phyloP scores from a whole-genome alignment of 2,888 invertebrate species.

The Conus canariensis region DNA sequence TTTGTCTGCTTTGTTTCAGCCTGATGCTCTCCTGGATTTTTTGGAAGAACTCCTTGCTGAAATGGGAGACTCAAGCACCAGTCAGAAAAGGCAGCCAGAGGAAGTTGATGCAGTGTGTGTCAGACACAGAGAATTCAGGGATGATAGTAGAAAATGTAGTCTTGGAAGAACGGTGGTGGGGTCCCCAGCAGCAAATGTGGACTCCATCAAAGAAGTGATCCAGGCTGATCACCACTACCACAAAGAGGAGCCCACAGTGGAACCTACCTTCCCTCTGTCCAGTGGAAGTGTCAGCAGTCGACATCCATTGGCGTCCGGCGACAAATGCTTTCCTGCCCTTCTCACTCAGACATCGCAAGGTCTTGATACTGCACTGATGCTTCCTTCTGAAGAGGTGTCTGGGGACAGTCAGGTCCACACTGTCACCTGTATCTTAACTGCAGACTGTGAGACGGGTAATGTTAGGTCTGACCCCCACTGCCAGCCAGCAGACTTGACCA shows the following conservation, averaged over 20 bases:
- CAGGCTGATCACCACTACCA: slow-evolving; percentile 76
- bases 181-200: slow-evolving; percentile 79
- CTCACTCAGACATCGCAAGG: neutral
- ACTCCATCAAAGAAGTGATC: slow-evolving; percentile 80
- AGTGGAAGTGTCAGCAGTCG: neutral
- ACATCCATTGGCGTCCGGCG: neutral
- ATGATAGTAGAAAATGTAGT: slow-evolving; percentile 40
- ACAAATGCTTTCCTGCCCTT: neutral
- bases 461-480: neutral
- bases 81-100: slow-evolving; percentile 51
- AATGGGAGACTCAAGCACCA: slow-evolving; percentile 32
- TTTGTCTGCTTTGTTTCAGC: slow-evolving; percentile 58
- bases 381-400: neutral
- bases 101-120: neutral
- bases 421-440: neutral
- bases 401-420: neutral
- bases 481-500: neutral
- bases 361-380: neutral
- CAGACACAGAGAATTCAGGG: neutral
- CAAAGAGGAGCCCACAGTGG: slow-evolving; percentile 55
- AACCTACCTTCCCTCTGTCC: neutral
- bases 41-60: slow-evolving; percentile 59
- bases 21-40: slow-evolving; percentile 70
- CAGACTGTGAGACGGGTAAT: neutral
- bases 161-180: slow-evolving; percentile 76